A percentile compares a stretch with the other conserved stretches of the same genome.
Evolutionary conservation across 2,888 invertebrate genomes (phyloP).

Genomic region (Cheilosia vernalis): DNA sequence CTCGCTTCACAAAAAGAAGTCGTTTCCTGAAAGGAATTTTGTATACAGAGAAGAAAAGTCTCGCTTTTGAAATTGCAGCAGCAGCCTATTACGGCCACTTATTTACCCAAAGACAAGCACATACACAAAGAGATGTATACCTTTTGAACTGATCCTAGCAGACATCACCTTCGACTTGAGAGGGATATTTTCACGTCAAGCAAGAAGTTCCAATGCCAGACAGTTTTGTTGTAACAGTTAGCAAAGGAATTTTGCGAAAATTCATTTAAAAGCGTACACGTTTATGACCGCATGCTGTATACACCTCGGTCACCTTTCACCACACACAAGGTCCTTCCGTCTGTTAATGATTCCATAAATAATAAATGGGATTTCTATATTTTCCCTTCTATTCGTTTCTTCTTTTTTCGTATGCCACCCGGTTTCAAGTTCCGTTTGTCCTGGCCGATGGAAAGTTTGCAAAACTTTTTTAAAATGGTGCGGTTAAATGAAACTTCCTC

Average conservation of each 20-base stretch:
- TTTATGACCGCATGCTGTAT: conserved; percentile 54
- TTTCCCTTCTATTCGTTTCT: conserved; percentile 23
- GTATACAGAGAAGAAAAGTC: conserved; percentile 6
- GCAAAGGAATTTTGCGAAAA: conserved; percentile 11
- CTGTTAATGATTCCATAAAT: conserved; percentile 70
- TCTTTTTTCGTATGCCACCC: conserved; percentile 20
- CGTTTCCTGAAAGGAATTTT: conserved; percentile 29
- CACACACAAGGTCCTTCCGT: conserved; percentile 63
- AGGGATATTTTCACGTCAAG: conserved; percentile 21
- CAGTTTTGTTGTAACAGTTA: conserved; percentile 56
- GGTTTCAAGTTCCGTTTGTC: conserved; percentile 26
- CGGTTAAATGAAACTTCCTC: conserved; percentile 38
- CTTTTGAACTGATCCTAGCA: conserved; percentile 57
- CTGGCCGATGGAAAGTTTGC: conserved; percentile 4
- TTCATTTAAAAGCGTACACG: not conserved
- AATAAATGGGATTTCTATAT: conserved; percentile 62
- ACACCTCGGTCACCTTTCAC: conserved; percentile 46
- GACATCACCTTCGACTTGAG: conserved; percentile 50
- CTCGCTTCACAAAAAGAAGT: conserved; percentile 40
- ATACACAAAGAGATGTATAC: not conserved
- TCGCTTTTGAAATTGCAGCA: conserved; percentile 40
- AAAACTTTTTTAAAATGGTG: conserved; percentile 6
- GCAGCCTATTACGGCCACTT: conserved; percentile 62
- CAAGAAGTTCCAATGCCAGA: conserved; percentile 61
- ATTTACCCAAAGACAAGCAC: conserved; percentile 50